phyloP scores from a whole-genome alignment of 1,140 invertebrate species.

The Atta cephalotes region DNA sequence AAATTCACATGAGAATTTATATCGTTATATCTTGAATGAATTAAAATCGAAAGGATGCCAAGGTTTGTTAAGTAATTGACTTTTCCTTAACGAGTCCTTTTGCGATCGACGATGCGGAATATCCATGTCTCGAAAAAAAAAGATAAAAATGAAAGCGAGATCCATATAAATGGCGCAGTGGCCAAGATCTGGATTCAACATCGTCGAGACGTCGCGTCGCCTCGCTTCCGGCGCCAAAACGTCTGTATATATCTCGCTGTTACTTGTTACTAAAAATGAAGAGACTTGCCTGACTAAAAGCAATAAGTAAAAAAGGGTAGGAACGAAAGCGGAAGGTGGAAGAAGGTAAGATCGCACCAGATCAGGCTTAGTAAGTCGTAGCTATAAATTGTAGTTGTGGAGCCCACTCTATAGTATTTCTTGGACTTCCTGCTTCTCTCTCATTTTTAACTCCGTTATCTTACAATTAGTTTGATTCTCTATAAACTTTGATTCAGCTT shows the following conservation, averaged over 20 bases:
- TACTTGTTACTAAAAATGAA: slow-evolving; percentile 46
- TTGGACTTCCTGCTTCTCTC: not conserved
- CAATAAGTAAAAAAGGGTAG: slow-evolving; percentile 25
- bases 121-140: slow-evolving; percentile 8
- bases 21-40: not conserved
- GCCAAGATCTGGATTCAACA: slow-evolving; percentile 52
- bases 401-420: not conserved
- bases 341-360: slow-evolving; percentile 44
- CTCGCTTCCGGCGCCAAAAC: slow-evolving; percentile 50
- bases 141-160: slow-evolving; percentile 54
- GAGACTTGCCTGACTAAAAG: slow-evolving; percentile 35
- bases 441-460: slow-evolving; percentile 43
- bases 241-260: slow-evolving; percentile 29
- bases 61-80: slow-evolving; percentile 50
- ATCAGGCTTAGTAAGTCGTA: slow-evolving; percentile 20
- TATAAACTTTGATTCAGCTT: slow-evolving; percentile 7
- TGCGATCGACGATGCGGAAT: slow-evolving; percentile 35
- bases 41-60: slow-evolving; percentile 29
- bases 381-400: slow-evolving; percentile 27
- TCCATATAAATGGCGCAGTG: slow-evolving; percentile 44
- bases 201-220: slow-evolving; percentile 59
- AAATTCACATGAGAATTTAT: not conserved
- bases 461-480: slow-evolving; percentile 13
- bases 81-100: slow-evolving; percentile 18
- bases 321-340: slow-evolving; percentile 26